Conservation (phyloP, 2,797 vertebrate species). For the Chelonia mydas region DNA sequence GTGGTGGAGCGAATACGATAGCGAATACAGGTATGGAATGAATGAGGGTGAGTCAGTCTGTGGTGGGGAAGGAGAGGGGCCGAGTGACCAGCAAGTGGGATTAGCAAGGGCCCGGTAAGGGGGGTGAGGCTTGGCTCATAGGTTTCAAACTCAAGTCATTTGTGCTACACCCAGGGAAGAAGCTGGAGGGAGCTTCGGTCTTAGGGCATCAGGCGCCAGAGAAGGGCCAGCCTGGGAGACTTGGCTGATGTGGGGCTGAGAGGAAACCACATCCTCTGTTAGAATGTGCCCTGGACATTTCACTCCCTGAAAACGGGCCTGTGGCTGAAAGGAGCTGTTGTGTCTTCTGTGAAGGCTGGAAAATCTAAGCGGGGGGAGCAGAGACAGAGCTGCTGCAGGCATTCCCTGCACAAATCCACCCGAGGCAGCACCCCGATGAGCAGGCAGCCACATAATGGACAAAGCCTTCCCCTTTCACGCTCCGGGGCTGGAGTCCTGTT, state of each 20-base stretch:
- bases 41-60: background rate
- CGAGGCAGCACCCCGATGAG: background rate
- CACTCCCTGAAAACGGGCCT: rapidly evolving
- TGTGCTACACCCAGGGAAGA: background rate
- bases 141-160: background rate
- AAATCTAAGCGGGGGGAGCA: background rate
- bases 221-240: background rate
- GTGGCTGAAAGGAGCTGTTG: conserved; percentile 39
- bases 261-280: background rate
- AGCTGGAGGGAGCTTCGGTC: background rate
- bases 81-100: background rate
- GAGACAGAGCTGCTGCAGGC: background rate
- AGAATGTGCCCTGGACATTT: background rate
- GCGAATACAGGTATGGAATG: background rate
- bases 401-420: background rate
- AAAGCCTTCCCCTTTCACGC: background rate
- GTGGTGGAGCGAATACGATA: too few species aligned
- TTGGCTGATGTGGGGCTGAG: background rate
- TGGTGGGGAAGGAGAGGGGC: background rate
- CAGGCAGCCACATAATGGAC: background rate
- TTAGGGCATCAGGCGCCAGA: background rate
- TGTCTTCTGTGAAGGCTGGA: background rate
- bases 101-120: too few species aligned
- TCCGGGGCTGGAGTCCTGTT: background rate
- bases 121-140: background rate